phyloP scores from a whole-genome alignment of 2,113 vertebrate genomes.

The Silurus meridionalis region DNA sequence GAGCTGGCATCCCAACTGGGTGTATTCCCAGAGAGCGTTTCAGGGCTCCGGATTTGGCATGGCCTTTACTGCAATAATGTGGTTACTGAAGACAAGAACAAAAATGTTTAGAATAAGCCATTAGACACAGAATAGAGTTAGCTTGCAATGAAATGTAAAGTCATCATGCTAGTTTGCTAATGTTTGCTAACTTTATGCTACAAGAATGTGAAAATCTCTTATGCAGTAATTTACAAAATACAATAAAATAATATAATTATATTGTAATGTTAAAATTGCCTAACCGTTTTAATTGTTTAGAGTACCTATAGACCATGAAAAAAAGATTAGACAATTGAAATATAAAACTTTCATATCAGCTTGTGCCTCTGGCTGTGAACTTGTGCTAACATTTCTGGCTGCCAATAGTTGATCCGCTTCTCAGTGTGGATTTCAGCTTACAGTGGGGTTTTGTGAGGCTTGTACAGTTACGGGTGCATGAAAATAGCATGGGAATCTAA shows the following conservation, averaged over 20 bases:
- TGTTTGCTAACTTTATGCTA: neutral
- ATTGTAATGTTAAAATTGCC: neutral
- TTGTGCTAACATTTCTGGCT: neutral
- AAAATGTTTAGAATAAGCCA: neutral
- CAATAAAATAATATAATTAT: neutral
- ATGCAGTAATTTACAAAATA: neutral
- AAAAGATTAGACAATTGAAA: neutral
- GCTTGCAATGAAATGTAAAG: neutral
- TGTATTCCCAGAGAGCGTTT: neutral
- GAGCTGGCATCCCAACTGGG: neutral
- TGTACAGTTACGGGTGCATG: constrained; percentile 6
- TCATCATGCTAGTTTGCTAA: neutral
- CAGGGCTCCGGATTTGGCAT: neutral
- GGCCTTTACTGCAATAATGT: neutral
- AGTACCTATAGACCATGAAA: neutral
- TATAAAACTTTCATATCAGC: neutral
- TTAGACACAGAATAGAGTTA: neutral
- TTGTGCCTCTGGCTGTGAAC: neutral
- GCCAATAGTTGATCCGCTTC: neutral
- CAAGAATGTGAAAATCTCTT: neutral
- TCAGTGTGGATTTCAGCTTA: constrained; percentile 26
- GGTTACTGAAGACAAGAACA: neutral
- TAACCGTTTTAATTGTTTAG: neutral
- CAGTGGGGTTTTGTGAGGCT: constrained; percentile 11
- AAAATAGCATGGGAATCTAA: constrained; percentile 16